A percentile compares a stretch with the other conserved stretches of the same genome.
phyloP scores from a whole-genome alignment of 2,797 vertebrate species.

The Sebastes alutus region DNA sequence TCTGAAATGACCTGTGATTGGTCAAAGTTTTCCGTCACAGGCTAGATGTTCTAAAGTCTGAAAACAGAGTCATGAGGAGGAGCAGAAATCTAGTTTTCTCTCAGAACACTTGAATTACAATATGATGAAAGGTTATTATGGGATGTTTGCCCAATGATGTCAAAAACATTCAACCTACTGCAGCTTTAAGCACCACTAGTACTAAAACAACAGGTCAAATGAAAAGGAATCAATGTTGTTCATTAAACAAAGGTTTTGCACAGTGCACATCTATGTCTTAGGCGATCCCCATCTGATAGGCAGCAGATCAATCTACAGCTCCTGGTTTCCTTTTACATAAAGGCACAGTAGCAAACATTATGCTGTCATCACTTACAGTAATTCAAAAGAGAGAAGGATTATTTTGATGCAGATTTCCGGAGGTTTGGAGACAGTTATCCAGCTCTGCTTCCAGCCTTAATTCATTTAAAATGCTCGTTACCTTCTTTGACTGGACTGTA shows the following conservation, averaged over 20 bases:
- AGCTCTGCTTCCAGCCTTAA: constrained; percentile 42
- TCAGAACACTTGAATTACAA: too few species aligned
- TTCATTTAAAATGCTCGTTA: background rate
- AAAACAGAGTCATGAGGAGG: too few species aligned
- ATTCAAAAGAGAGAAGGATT: constrained; percentile 13
- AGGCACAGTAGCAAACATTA: constrained; percentile 35
- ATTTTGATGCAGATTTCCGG: constrained; percentile 42
- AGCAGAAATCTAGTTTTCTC: too few species aligned
- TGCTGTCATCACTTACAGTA: constrained; percentile 52
- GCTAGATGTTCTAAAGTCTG: too few species aligned
- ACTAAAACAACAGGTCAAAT: background rate
- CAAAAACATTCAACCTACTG: too few species aligned
- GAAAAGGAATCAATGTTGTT: background rate
- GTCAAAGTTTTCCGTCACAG: too few species aligned
- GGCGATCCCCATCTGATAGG: constrained; percentile 18
- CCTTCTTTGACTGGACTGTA: constrained; percentile 1
- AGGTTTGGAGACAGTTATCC: constrained; percentile 29
- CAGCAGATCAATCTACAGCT: constrained; percentile 18
- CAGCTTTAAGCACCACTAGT: background rate
- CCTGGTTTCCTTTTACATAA: constrained; percentile 48
- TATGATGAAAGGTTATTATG: too few species aligned
- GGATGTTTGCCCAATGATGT: too few species aligned
- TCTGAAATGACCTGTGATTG: too few species aligned
- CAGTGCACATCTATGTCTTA: background rate
- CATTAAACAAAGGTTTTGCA: background rate